Conservation (phyloP, 92 coral and sea anemone species). For the Zoanthus solanderi region DNA sequence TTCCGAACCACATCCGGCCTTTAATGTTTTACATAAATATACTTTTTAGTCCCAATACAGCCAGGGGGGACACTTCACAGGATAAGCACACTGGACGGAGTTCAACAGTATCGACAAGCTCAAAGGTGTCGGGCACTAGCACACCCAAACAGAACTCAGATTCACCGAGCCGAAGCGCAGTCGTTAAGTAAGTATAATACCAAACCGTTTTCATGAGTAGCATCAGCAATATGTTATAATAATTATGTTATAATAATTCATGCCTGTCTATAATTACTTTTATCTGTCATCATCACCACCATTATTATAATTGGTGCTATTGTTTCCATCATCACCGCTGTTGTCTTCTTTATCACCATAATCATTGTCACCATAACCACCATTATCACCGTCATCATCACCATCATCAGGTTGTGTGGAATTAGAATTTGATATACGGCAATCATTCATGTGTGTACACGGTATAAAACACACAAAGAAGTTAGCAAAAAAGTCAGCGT, state of each 20-base stretch:
- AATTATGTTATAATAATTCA: too few species aligned
- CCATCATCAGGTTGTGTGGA: neutral
- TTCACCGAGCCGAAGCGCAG: constrained; percentile 70
- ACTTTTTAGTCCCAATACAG: constrained; percentile 65
- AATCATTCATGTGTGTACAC: too few species aligned
- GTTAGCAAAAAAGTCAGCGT: too few species aligned
- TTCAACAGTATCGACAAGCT: constrained; percentile 60
- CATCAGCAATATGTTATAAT: too few species aligned
- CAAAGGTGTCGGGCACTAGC: constrained; percentile 81
- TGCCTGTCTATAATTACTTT: too few species aligned
- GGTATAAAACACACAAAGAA: too few species aligned
- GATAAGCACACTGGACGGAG: constrained; percentile 66
- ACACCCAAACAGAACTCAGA: constrained; percentile 87
- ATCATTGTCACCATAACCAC: neutral
- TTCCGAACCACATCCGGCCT: too few species aligned
- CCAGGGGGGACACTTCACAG: constrained; percentile 70
- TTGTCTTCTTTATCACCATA: neutral
- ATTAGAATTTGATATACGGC: too few species aligned
- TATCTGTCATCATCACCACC: too few species aligned
- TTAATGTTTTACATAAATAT: neutral
- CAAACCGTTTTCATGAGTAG: too few species aligned
- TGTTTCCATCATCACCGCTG: neutral
- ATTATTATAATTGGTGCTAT: neutral
- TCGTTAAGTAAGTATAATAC: constrained; percentile 64
- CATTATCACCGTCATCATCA: neutral